Evolutionary conservation across 1,140 invertebrate genomes (phyloP), one percentile per base, ranked within the genome.

Genomic region (Caenorhabditis brenneri): DNA sequence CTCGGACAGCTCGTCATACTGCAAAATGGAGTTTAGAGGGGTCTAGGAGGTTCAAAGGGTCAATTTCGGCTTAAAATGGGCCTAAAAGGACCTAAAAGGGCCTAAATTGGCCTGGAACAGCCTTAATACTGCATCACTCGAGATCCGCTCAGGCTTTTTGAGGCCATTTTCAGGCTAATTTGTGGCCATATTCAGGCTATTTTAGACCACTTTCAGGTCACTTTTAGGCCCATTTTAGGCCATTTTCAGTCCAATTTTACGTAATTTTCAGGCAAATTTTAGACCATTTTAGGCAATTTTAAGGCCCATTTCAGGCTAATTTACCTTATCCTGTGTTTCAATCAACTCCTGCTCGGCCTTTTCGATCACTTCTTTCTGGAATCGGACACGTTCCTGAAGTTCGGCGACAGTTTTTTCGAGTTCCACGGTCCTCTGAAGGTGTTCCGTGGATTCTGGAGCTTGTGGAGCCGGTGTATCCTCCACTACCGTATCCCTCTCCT

Each of bases 331-430:
- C 36, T 42, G 65, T 3, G 36, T 74, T 9, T 74, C 65, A 7
- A 42, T 24, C 2, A 74, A 22, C 22, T 74, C 22, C 36, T 19
- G 36, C 12, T 74, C 65, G 15, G 65, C 65, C n/a, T 74, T 74
- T 22, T 46, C 29, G 33, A 74, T 74, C 33, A 74, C 65, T 27
- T 74, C 65, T 46, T 74, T 74, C 19, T 74, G 65, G 65, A 74
- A 42, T 2, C 24, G 15, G 5, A 74, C n/a, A 24, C 65, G 19
- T 10, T 74, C 36, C n/a, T 74, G 36, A 2, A 74, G 65, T 10
- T 74, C 65, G 9, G 29, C 19, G n/a, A 74, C 24, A 4, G 65
- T 74, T 15, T 36, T 65, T 24, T 65, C 24, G 10, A 58, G 55
- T 65, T 29, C 33, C 19, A 10, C 12, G 16, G n/a, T 36, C n/a